Evolutionary conservation across 2,113 vertebrate genomes (phyloP).

Genomic region (Dicaeum eximium): DNA sequence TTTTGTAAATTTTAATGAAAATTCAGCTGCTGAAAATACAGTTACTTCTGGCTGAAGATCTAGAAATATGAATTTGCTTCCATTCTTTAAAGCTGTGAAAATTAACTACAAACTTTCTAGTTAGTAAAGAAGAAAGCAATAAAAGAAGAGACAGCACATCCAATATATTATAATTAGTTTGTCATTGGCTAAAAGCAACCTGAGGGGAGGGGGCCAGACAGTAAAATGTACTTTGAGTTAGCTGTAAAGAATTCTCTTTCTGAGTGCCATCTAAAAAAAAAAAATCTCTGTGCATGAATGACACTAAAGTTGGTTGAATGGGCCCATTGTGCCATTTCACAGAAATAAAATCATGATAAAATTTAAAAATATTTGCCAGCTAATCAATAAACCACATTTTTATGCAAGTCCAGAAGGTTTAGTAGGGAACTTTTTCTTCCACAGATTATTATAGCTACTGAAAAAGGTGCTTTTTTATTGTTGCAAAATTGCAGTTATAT

Average conservation of each 20-base stretch:
- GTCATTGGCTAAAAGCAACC: not conserved
- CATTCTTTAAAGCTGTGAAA: not conserved
- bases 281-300: not conserved
- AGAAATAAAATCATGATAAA: not conserved
- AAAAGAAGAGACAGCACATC: not conserved
- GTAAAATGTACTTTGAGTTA: not conserved
- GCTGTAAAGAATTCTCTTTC: not conserved
- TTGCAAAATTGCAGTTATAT: not conserved
- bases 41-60: not conserved
- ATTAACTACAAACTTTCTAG: not conserved
- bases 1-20: constrained; percentile 60
- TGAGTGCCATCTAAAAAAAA: not conserved
- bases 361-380: not conserved
- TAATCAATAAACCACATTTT: not conserved
- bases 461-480: not conserved
- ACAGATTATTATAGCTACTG: not conserved
- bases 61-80: not conserved
- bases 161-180: not conserved
- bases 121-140: not conserved
- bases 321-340: not conserved
- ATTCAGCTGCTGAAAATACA: not conserved
- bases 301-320: not conserved
- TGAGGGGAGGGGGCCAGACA: not conserved
- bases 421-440: not conserved
- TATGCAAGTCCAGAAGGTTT: not conserved